Base-by-base conservation (phyloP, 1,140 invertebrate species). In the Condylostylus longicornis region DNA sequence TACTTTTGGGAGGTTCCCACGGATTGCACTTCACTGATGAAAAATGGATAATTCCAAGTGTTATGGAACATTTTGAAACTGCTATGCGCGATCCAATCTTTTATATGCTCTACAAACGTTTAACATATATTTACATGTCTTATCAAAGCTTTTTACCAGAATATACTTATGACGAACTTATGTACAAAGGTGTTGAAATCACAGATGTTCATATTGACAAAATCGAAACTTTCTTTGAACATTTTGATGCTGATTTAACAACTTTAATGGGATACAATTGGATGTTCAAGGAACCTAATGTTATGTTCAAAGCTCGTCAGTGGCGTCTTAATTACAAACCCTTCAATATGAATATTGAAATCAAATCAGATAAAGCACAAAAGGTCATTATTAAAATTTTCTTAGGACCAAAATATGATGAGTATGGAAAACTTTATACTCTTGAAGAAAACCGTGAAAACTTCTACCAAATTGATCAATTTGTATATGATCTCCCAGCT, bases 401-500 rank as follows among this genome's bases (percentile, higher is more conserved):
- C 58, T 43, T 73, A 40, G 70, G 67, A 49, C 73, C 73, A 3
- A 71, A 70, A 55, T 67, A 63, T 45, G 67, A 74, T 34, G 53
- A 53, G 41, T 58, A 58, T 40, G 70, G 70, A 20, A 66, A 68
- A 35, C 55, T 63, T 27, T 63, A 70, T 40, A 64, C 65, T 27
- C 59, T 72, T 29, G 70, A 75, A 39, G 60, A 72, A 42, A 70
- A 72, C 47, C 67, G 69, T 40, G 63, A 69, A 22, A 66, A 71
- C 48, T 80, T 78, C 46, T 69, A 79, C 31, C 67, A 76, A 53
- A 55, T 83, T 33, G 80, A 84, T 46, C 71, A 70, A 50, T 83
- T 79, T 56, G 47, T 69, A 20, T 69, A 71, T 47, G 66, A 72
- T 37, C 58, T 85, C 25, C 53, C 58, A 5, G 58, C 68, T 39